Evolutionary conservation across 2,797 vertebrate species (phyloP), one percentile per base, ranked within the genome.

Genomic region (Takifugu rubripes): DNA sequence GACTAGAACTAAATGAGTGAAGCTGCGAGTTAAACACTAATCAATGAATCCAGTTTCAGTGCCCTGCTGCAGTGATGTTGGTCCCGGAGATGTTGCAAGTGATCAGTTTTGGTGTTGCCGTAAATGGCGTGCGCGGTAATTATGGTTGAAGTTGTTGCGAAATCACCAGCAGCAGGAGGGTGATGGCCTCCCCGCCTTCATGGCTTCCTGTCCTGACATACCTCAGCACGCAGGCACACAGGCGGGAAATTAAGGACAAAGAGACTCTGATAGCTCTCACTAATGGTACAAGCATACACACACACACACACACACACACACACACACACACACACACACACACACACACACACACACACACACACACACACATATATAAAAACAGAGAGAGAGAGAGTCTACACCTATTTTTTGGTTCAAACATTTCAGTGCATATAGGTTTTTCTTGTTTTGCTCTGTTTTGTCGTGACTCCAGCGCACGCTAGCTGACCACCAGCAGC

Each of bases 171-270:
- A 89, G 86, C 82, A 69, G 90, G 90, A 81, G 85, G 85, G 67
- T 83, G 84, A 90, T 89, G 70, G 16, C 74, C 81, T 85, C 72
- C 83, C 72, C 74, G 75, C 75, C 82, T 84, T 81, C 71, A 66
- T 78, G 49, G 67, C 72, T 62, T 68, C 68, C 78, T 82, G 64
- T 84, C 78, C 64, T 79, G 85, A 84, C 79, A 88, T 86, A 86
- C 81, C 81, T 88, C 82, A 76, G 61, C 87, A 81, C 76, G 78
- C 81, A 87, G 81, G 81, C 89, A 89, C 86, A 85, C 84, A 87
- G 87, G 86, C 88, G 87, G 79, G 84, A 91, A 90, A 89, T 89
- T 88, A 90, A 87, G 82, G 83, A 78, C 63, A 59, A 71, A 62
- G 69, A 72, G 64, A 77, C 48, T 60, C 72, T 77, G 82, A 88